A percentile compares a stretch with the other conserved stretches of the same genome.
Conservation (phyloP, 2,888 invertebrate genomes). For the Sarcophaga rosellei region DNA sequence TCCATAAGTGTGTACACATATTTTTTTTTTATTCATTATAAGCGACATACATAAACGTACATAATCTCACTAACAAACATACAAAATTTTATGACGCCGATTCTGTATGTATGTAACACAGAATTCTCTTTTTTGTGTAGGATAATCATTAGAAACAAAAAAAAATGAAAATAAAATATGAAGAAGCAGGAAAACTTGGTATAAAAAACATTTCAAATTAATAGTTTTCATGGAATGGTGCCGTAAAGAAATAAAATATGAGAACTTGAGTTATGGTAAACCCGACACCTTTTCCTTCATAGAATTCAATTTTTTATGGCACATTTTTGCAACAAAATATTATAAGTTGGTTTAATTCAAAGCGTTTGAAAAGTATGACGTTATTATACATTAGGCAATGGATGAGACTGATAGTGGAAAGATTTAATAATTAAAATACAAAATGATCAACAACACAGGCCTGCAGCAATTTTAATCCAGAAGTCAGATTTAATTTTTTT, state of each 20-base stretch:
- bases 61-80: background rate
- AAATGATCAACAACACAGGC: too few relatives aligned
- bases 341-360: too few relatives aligned
- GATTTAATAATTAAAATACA: too few relatives aligned
- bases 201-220: conserved; percentile 22
- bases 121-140: conserved; percentile 16
- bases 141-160: conserved; percentile 29
- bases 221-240: background rate
- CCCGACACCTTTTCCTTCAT: too few relatives aligned
- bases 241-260: background rate
- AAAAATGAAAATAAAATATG: conserved; percentile 10
- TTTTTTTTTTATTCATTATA: conserved; percentile 24
- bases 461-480: too few relatives aligned
- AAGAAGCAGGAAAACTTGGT: background rate
- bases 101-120: conserved; percentile 21
- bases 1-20: background rate
- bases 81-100: conserved; percentile 14
- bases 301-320: too few relatives aligned
- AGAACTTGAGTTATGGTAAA: too few relatives aligned
- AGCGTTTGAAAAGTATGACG: too few relatives aligned
- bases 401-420: too few relatives aligned
- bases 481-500: too few relatives aligned
- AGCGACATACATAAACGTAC: background rate
- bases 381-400: too few relatives aligned
- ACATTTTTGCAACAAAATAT: too few relatives aligned